These are phyloP conservation scores for Cryptotermes secundus DNA, from an alignment of 1,140 invertebrate species.

Conservation along the genomic window DNA sequence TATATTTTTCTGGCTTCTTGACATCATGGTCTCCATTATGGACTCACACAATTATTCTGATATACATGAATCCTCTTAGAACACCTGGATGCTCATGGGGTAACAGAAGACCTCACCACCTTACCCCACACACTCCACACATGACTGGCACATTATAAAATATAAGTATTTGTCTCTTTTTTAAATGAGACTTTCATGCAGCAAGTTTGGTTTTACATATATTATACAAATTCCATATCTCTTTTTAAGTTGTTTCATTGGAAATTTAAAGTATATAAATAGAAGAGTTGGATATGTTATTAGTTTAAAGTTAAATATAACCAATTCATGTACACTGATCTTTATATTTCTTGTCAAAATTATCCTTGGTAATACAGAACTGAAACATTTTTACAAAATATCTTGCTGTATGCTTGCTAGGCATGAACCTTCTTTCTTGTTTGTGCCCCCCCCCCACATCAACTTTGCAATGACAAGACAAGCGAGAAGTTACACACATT, in stretches of 20 bases:
- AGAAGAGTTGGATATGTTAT: not conserved
- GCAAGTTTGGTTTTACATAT: not conserved
- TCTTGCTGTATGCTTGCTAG: not conserved
- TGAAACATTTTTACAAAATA: not conserved
- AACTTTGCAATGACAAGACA: conserved; percentile 9
- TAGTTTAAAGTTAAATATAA: not conserved
- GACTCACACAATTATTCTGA: too few relatives aligned
- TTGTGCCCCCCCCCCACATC: not conserved
- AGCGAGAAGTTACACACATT: not conserved
- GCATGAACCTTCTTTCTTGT: not conserved
- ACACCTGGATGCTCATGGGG: conserved; percentile 3
- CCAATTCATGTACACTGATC: not conserved
- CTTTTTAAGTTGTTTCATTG: not conserved
- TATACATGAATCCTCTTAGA: not conserved
- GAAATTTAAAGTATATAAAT: conserved; percentile 13
- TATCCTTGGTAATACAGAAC: not conserved
- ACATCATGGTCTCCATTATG: too few relatives aligned
- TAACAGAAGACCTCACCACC: not conserved
- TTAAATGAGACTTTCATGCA: not conserved
- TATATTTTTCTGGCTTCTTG: too few relatives aligned
- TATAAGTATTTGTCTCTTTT: not conserved
- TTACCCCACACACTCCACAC: not conserved
- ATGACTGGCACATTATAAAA: not conserved
- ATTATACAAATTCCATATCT: not conserved
- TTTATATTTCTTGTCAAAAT: not conserved